Evolutionary conservation across 2,797 vertebrate genomes (phyloP).

Genomic region (Chloroceryle amazona): DNA sequence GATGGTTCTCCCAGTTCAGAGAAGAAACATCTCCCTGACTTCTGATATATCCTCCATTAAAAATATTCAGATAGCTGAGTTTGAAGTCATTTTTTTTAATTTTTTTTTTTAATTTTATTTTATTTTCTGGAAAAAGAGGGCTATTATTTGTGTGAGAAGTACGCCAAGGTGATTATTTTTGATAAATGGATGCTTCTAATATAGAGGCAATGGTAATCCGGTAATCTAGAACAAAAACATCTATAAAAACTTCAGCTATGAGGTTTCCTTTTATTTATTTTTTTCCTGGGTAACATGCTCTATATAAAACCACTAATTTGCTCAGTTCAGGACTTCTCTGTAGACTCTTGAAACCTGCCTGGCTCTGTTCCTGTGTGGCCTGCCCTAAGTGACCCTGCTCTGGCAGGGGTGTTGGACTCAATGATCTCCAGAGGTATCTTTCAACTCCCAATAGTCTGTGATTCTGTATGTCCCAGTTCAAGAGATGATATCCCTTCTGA

Average conservation of each 20-base stretch:
- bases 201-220: not conserved
- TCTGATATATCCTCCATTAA: not conserved
- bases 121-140: not conserved
- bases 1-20: not conserved
- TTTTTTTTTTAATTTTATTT: not conserved
- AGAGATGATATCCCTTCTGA: not conserved
- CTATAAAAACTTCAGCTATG: not conserved
- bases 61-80: not conserved
- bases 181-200: not conserved
- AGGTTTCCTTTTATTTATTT: not conserved
- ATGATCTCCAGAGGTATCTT: no score
- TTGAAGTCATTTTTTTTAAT: not conserved
- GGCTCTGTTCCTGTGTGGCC: no score
- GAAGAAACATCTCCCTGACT: not conserved
- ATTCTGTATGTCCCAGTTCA: not conserved
- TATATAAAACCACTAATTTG: not conserved
- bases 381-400: no score
- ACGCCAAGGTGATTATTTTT: not conserved
- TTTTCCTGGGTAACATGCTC: not conserved
- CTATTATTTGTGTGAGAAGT: not conserved
- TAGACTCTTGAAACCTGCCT: no score
- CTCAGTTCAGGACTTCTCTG: not conserved
- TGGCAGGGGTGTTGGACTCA: no score
- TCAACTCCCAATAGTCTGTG: no score
- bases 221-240: not conserved